Evolutionary conservation across 53 echinoderm and acorn worm species (phyloP).

Genomic region (Actinopyga echinites): DNA sequence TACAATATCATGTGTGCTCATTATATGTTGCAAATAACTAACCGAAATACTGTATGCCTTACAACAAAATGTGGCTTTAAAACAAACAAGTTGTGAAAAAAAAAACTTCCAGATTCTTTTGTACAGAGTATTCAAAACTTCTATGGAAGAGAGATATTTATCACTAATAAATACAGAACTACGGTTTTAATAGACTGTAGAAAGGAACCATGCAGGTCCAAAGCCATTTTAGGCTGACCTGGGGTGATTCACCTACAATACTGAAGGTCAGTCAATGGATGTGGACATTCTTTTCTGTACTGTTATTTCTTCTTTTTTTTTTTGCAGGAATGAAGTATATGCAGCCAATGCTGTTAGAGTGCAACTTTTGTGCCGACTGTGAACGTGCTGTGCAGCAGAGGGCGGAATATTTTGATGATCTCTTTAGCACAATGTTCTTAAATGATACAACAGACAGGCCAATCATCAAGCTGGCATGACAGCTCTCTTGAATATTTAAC

Average conservation of each 20-base stretch:
- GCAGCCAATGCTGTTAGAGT: slow-evolving; percentile 72
- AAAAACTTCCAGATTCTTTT: too few species aligned
- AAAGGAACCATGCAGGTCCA: too few species aligned
- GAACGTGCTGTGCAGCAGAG: slow-evolving; percentile 61
- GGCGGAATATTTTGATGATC: slow-evolving; percentile 65
- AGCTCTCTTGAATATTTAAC: too few species aligned
- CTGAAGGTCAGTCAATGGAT: neutral
- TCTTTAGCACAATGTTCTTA: slow-evolving; percentile 68
- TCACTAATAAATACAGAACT: neutral
- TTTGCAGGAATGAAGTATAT: slow-evolving; percentile 58
- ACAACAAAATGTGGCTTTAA: too few species aligned
- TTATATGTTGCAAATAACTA: too few species aligned
- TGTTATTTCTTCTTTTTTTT: neutral
- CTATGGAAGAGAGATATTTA: slow-evolving; percentile 2
- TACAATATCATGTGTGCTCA: too few species aligned
- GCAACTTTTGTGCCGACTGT: slow-evolving; percentile 68
- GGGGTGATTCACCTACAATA: too few species aligned
- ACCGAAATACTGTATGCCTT: too few species aligned
- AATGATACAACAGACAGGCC: slow-evolving; percentile 62
- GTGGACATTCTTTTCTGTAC: neutral
- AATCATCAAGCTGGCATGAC: slow-evolving; percentile 47
- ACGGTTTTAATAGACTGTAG: too few species aligned
- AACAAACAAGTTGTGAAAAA: too few species aligned
- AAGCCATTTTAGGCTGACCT: too few species aligned
- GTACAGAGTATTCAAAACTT: neutral